phyloP scores from a whole-genome alignment of 1,140 invertebrate species.

The Agrypnia vestita region DNA sequence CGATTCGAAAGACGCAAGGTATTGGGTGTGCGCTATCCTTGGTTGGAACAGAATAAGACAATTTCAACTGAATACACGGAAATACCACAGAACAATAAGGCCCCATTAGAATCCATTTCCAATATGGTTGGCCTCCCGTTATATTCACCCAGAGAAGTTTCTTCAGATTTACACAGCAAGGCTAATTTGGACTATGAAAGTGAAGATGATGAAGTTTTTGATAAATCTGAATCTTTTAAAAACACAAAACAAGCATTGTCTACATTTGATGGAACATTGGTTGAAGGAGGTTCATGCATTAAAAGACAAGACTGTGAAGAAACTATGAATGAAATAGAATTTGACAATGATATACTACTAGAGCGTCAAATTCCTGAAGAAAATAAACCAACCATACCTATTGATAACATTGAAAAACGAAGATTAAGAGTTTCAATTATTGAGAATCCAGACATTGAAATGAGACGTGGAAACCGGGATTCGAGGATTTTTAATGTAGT shows the following conservation, averaged over 20 bases:
- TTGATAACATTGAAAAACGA: slow-evolving; percentile 1
- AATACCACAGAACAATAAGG: slow-evolving; percentile 49
- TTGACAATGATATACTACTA: slow-evolving; percentile 50
- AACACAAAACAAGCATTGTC: no score
- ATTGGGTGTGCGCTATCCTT: slow-evolving; percentile 81
- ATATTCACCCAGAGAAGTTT: background rate
- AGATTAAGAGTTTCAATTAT: slow-evolving; percentile 58
- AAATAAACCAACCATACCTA: background rate
- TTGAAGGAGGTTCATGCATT: no score
- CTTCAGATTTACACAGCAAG: slow-evolving; percentile 26
- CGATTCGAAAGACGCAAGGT: slow-evolving; percentile 84
- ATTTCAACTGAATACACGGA: slow-evolving; percentile 45
- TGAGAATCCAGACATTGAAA: slow-evolving; percentile 51
- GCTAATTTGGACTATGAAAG: background rate
- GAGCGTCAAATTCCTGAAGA: slow-evolving; percentile 9
- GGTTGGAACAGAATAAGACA: slow-evolving; percentile 68
- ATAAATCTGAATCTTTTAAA: background rate
- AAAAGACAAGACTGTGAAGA: no score
- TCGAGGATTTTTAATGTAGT: slow-evolving; percentile 47
- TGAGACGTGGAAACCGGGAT: slow-evolving; percentile 23
- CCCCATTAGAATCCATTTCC: slow-evolving; percentile 16
- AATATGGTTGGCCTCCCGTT: slow-evolving; percentile 31
- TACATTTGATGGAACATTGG: no score
- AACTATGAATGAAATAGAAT: slow-evolving; percentile 11
- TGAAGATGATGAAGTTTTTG: slow-evolving; percentile 40